Evolutionary conservation across 2,797 vertebrate genomes (phyloP).

Genomic region (Manis javanica): DNA sequence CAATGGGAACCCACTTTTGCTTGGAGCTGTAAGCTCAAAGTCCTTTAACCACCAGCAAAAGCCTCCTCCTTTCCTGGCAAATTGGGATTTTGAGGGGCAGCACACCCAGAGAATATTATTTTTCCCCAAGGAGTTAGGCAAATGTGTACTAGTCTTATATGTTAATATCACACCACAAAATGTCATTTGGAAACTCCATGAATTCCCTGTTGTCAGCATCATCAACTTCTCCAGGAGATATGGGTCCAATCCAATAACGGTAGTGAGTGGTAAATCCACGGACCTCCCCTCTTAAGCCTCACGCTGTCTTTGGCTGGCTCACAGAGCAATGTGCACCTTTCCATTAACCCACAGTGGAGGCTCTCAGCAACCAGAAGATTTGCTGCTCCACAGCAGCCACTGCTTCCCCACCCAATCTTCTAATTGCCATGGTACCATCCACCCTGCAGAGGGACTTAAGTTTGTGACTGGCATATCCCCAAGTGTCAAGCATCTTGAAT

Average conservation of each 20-base stretch:
- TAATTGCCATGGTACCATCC: not conserved
- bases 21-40: not conserved
- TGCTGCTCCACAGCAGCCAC: too few species aligned
- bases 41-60: not conserved
- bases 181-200: not conserved
- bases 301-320: not conserved
- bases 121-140: not conserved
- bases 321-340: not conserved
- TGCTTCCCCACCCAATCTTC: too few species aligned
- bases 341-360: not conserved
- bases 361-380: not conserved
- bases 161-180: not conserved
- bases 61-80: not conserved
- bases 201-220: not conserved
- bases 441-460: not conserved
- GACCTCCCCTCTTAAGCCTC: not conserved
- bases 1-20: not conserved
- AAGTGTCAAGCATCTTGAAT: not conserved
- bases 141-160: not conserved
- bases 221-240: accelerated
- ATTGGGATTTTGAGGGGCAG: not conserved
- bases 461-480: too few species aligned
- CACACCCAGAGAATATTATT: not conserved
- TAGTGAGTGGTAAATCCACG: too few species aligned
- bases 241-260: not conserved